Evolutionary conservation across 1,140 invertebrate species (phyloP).

Genomic region (Stenopsyche tienmushanensis): DNA sequence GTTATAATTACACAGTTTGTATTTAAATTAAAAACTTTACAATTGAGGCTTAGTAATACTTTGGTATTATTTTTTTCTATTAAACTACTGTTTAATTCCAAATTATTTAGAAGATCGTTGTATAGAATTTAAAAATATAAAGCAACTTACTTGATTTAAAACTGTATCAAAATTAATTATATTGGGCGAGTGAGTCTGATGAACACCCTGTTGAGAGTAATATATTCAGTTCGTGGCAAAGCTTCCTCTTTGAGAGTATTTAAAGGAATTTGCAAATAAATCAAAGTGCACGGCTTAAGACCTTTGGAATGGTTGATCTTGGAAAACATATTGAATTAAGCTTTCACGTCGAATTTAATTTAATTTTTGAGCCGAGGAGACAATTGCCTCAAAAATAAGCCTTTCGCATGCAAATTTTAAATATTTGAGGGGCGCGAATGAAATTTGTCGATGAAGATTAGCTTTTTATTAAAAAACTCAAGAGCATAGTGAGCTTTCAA

Average conservation of each 20-base stretch:
- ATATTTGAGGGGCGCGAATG: neutral
- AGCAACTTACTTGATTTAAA: too few relatives aligned
- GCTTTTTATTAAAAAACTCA: neutral
- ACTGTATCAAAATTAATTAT: too few relatives aligned
- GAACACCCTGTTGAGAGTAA: constrained; percentile 27
- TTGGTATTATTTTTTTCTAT: too few relatives aligned
- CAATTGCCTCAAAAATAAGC: too few relatives aligned
- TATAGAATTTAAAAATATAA: too few relatives aligned
- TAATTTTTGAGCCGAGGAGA: neutral
- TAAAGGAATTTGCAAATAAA: constrained; percentile 42
- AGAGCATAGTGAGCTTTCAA: neutral
- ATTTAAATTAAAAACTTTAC: too few relatives aligned
- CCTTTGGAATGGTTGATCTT: constrained; percentile 24
- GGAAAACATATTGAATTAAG: constrained; percentile 29
- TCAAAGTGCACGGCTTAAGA: constrained; percentile 35
- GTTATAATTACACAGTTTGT: too few relatives aligned
- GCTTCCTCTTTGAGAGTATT: constrained; percentile 39
- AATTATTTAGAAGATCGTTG: too few relatives aligned
- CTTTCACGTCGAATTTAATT: constrained; percentile 5
- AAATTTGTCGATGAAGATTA: neutral
- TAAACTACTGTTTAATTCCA: too few relatives aligned
- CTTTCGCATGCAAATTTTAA: too few relatives aligned
- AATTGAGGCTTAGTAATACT: too few relatives aligned
- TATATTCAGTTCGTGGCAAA: constrained; percentile 39
- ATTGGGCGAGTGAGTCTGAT: neutral